These are phyloP conservation scores for Pachyramphus minor DNA, from an alignment of 2,113 vertebrate species.

Conservation along the genomic window DNA sequence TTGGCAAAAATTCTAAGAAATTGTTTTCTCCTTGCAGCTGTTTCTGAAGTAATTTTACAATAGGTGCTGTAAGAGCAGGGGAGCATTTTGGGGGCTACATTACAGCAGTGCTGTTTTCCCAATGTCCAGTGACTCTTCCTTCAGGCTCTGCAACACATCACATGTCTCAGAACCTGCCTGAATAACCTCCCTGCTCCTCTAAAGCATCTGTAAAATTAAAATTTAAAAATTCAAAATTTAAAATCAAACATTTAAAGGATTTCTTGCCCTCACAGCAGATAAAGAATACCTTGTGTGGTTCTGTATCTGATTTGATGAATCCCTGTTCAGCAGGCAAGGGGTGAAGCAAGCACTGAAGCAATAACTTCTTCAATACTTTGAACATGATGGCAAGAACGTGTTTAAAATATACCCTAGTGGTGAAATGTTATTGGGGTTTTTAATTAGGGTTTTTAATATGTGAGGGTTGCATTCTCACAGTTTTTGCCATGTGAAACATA, in stretches of 20 bases:
- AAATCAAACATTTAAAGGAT: background rate
- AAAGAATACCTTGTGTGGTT: background rate
- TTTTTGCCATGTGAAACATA: background rate
- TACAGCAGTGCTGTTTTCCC: background rate
- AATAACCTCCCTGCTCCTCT: background rate
- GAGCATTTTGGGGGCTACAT: background rate
- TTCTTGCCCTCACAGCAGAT: background rate
- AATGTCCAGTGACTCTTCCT: background rate
- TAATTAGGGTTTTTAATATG: background rate
- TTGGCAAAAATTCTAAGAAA: background rate
- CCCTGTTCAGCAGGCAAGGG: background rate
- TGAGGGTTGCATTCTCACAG: background rate
- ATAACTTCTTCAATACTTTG: background rate
- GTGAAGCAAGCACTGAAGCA: background rate
- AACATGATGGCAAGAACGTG: background rate
- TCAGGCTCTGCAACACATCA: background rate
- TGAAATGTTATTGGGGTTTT: background rate
- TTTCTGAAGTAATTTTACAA: background rate
- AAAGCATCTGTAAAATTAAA: background rate
- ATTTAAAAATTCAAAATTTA: background rate
- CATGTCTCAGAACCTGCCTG: background rate
- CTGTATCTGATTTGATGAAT: background rate
- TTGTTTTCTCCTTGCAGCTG: background rate
- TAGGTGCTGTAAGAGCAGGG: background rate
- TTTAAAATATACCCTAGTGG: background rate